Percentiles rank a stretch among this genome's conserved stretches.
Conservation (phyloP, 2,113 vertebrate species). For the Canis aureus region DNA sequence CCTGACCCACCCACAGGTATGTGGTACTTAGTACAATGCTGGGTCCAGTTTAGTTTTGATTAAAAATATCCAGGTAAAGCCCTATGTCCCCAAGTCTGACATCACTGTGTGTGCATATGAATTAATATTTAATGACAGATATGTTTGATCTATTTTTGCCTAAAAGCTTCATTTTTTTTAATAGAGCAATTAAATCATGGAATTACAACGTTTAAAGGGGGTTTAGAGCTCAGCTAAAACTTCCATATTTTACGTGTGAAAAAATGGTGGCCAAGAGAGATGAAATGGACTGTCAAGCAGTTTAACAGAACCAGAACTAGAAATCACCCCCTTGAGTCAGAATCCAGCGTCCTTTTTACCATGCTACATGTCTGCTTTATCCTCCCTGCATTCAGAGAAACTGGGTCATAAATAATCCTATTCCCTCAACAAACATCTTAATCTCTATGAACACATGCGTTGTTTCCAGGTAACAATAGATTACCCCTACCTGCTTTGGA, state of each 20-base stretch:
- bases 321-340: not conserved
- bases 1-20: not conserved
- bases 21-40: not conserved
- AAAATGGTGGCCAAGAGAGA: not conserved
- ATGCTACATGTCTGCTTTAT: rapidly evolving
- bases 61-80: not conserved
- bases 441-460: not conserved
- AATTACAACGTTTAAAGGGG: not conserved
- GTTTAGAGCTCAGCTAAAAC: not conserved
- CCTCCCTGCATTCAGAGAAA: conserved; percentile 33
- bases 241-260: not conserved
- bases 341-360: not conserved
- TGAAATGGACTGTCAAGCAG: not conserved
- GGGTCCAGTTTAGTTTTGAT: not conserved
- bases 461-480: conserved; percentile 59
- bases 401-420: not conserved
- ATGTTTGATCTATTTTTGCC: conserved; percentile 17
- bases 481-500: conserved; percentile 24
- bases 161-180: conserved; percentile 2
- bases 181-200: conserved; percentile 21
- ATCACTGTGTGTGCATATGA: not conserved
- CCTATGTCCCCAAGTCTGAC: not conserved
- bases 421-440: not conserved
- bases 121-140: conserved; percentile 46
- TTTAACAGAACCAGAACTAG: not conserved